These are phyloP conservation scores for Deilephila elpenor DNA, from an alignment of 2,888 invertebrate genomes.

Conservation along the genomic window DNA sequence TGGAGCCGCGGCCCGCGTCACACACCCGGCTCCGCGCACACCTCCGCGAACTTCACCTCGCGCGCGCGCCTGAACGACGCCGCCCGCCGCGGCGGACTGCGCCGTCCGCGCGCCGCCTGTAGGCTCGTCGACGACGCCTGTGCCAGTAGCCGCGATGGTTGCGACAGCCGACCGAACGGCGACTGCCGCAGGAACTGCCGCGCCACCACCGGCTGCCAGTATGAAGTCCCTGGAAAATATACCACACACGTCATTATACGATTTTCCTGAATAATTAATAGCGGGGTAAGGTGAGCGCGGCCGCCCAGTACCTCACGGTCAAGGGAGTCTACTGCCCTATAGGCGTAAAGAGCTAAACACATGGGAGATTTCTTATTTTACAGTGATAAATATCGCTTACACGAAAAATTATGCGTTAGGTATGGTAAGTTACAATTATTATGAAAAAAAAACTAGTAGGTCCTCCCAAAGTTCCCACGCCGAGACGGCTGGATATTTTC, in stretches of 20 bases:
- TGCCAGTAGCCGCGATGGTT: conserved; percentile 65
- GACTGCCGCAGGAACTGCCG: conserved; percentile 89
- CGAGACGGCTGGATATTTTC: no score
- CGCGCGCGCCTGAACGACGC: conserved; percentile 78
- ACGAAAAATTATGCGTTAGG: no score
- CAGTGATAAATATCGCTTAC: no score
- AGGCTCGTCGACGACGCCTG: conserved; percentile 80
- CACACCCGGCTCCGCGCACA: conserved; percentile 67
- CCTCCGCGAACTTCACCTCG: conserved; percentile 83
- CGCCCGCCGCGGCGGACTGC: conserved; percentile 73
- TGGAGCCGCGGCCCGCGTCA: conserved; percentile 84
- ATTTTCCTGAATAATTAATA: background rate
- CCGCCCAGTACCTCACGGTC: no score
- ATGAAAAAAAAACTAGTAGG: no score
- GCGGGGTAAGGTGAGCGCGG: background rate
- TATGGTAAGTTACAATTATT: no score
- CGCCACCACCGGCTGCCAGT: conserved; percentile 89
- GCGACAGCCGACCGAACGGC: conserved; percentile 82
- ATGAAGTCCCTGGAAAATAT: conserved; percentile 56
- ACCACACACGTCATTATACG: background rate
- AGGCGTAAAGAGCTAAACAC: no score
- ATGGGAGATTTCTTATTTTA: no score
- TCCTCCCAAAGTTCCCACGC: no score
- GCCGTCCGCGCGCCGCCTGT: conserved; percentile 63
- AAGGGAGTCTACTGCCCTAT: no score